A percentile compares a stretch with the other conserved stretches of the same genome.
Conservation (phyloP, 1,140 invertebrate species). For the Riptortus pedestris region DNA sequence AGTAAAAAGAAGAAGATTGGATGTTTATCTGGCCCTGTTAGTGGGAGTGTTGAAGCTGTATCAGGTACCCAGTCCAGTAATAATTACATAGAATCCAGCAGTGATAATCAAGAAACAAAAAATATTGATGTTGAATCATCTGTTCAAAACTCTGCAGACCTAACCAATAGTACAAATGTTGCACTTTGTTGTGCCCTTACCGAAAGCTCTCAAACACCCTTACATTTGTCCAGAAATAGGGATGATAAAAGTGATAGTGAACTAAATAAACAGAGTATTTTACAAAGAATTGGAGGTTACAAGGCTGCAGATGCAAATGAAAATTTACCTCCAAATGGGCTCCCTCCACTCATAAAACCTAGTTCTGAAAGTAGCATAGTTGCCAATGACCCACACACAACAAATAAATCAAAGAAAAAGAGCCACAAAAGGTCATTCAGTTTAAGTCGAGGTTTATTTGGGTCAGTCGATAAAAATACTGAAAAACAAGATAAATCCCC, state of each 20-base stretch:
- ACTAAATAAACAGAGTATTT: slow-evolving; percentile 21
- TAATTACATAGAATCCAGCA: neutral
- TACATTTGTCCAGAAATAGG: slow-evolving; percentile 24
- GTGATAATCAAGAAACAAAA: neutral
- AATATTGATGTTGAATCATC: neutral
- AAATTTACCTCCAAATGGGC: slow-evolving; percentile 24
- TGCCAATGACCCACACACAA: neutral
- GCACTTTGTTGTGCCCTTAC: slow-evolving; percentile 33
- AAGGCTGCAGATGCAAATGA: slow-evolving; percentile 34
- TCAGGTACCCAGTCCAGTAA: neutral
- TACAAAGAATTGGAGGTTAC: slow-evolving; percentile 27
- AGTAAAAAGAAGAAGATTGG: slow-evolving; percentile 26
- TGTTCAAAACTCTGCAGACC: slow-evolving; percentile 1
- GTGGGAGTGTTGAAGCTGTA: slow-evolving; percentile 20
- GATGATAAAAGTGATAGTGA: slow-evolving; percentile 17
- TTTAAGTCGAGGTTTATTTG: slow-evolving; percentile 26
- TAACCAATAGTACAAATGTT: slow-evolving; percentile 31
- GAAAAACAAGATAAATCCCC: slow-evolving; percentile 23
- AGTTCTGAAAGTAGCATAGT: slow-evolving; percentile 12
- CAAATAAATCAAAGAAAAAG: slow-evolving; percentile 23
- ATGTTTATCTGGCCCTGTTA: slow-evolving; percentile 22
- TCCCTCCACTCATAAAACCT: slow-evolving; percentile 18
- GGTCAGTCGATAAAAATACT: slow-evolving; percentile 19
- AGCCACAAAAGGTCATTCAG: slow-evolving; percentile 30
- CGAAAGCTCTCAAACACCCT: slow-evolving; percentile 27